Evolutionary conservation across 2,797 vertebrate species (phyloP), one percentile per base, ranked within the genome.

Genomic region (Pangasius mekongensis): DNA sequence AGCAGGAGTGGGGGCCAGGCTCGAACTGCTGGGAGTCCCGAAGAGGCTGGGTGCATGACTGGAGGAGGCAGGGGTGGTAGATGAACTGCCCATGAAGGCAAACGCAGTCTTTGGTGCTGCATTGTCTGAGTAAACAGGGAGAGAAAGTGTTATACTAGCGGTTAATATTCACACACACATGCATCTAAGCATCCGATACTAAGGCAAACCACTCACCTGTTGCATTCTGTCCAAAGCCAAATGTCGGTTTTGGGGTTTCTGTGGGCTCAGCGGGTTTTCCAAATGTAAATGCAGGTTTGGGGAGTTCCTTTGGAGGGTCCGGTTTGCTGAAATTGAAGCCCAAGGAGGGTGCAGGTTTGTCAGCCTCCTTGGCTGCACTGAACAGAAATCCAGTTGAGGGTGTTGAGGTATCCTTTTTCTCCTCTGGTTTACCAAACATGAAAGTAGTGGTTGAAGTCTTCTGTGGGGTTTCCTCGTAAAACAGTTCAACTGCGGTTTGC

Each of bases 271-370:
- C 91, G 86, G 93, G 43, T 84, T 94, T 96, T 93, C 98, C 96
- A 88, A 97, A 96, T 1, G 88, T 2, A 58, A 92, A 96, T 0
- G 90, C 0, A 1, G 95, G 91, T 47, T 91, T 90, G 80, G 95
- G 87, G 71, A 92, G 91, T 58, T 96, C 95, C 89, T 97, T 96
- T 90, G 96, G 94, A 90, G 95, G 95, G 60, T 97, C 96, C 7
- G 96, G 93, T 36, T 96, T 97, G 88, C 95, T 95, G 91, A 98
- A 97, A 66, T 97, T 93, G 93, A 98, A 98, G 74, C 96, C 83
- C 27, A 89, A 18, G 3, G 74, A 92, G 0, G 84, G 90, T 77
- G 0, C 85, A 80, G 95, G 90, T 92, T 96, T 96, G 56, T 97
- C 97, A 16, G 91, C 86, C 89, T 98, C 97, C 92, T 98, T 98